phyloP scores from a whole-genome alignment of 1,140 invertebrate genomes.

The Drosophila jambulina region DNA sequence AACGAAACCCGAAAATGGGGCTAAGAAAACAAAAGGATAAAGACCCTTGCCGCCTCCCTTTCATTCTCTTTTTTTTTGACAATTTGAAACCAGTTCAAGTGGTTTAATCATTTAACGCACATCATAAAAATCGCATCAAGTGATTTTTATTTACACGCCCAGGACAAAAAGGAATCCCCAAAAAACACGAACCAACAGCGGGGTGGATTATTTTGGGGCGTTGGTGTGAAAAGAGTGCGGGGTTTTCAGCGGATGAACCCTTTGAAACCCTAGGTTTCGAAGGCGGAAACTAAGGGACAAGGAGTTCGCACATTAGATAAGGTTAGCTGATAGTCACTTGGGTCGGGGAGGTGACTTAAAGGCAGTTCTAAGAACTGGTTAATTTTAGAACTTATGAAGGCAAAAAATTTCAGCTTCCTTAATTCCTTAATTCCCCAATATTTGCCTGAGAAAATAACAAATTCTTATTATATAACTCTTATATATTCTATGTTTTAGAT shows the following conservation, averaged over 20 bases:
- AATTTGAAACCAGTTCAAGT: constrained; percentile 83
- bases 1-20: constrained; percentile 60
- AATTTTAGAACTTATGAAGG: too few species aligned
- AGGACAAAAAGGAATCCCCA: constrained; percentile 52
- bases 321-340: constrained; percentile 33
- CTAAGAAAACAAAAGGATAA: constrained; percentile 65
- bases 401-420: too few species aligned
- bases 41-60: constrained; percentile 34
- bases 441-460: too few species aligned
- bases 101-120: constrained; percentile 83
- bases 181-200: constrained; percentile 5
- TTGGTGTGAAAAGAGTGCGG: background rate
- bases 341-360: background rate
- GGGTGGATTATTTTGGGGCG: constrained; percentile 3
- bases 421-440: too few species aligned
- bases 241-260: constrained; percentile 49
- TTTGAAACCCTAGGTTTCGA: constrained; percentile 58
- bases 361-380: too few species aligned
- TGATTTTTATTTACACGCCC: constrained; percentile 79
- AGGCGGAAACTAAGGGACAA: constrained; percentile 19
- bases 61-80: constrained; percentile 50
- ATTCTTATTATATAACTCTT: too few species aligned
- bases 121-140: constrained; percentile 83
- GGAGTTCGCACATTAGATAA: constrained; percentile 31
- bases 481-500: too few species aligned